These are phyloP conservation scores for Decapterus maruadsi DNA, from an alignment of 2,797 vertebrate species.

Conservation along the genomic window DNA sequence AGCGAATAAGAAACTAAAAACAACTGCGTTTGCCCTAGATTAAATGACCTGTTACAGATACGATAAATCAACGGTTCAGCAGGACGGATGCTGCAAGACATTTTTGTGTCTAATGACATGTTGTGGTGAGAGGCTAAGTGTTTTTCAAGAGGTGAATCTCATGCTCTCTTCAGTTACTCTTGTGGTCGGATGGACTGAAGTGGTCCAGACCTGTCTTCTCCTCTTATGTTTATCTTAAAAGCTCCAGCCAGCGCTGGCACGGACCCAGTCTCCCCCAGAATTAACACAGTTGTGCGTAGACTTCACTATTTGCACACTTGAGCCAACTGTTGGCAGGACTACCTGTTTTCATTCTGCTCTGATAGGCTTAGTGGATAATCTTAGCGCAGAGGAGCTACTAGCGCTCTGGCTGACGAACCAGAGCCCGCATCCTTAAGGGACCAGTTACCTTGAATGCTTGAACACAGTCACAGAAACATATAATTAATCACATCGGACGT, in stretches of 20 bases:
- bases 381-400: constrained; percentile 29
- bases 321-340: constrained; percentile 30
- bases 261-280: neutral
- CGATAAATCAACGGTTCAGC: too few relatives aligned
- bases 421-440: constrained; percentile 46
- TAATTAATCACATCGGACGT: constrained; percentile 15
- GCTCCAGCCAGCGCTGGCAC: constrained; percentile 22
- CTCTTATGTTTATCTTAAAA: constrained; percentile 17
- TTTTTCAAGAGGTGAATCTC: constrained; percentile 11
- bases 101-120: neutral
- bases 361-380: constrained; percentile 63
- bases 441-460: constrained; percentile 2
- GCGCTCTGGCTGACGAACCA: constrained; percentile 27
- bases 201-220: neutral
- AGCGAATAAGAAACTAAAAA: neutral
- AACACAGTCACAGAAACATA: neutral
- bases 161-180: neutral
- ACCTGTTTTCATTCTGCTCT: constrained; percentile 42
- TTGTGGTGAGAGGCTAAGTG: neutral
- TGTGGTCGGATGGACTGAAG: constrained; percentile 5
- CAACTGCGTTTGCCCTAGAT: neutral
- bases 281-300: constrained; percentile 11
- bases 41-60: neutral
- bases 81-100: neutral
- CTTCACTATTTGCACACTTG: neutral